phyloP scores from a whole-genome alignment of 64 coral and sea anemone species.

The Stichodactyla helianthus region DNA sequence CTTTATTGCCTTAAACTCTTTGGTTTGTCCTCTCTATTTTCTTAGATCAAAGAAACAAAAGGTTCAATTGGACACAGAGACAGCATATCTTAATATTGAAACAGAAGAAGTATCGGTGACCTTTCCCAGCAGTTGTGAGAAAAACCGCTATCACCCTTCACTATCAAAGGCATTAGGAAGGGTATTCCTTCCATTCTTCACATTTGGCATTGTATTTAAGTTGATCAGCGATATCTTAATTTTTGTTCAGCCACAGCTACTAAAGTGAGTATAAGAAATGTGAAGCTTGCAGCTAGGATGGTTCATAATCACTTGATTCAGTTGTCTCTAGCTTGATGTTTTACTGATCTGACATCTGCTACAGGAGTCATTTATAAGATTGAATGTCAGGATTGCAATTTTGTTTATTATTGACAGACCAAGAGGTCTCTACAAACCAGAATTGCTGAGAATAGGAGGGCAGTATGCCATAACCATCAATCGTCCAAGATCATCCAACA shows the following conservation, averaged over 20 bases:
- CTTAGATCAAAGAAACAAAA: slow-evolving; percentile 10
- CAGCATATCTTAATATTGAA: background rate
- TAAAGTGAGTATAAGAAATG: slow-evolving; percentile 22
- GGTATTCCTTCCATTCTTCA: slow-evolving; percentile 52
- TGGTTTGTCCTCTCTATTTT: background rate
- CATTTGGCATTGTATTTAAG: slow-evolving; percentile 35
- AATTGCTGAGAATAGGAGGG: no score
- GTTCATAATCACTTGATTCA: no score
- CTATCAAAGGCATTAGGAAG: slow-evolving; percentile 41
- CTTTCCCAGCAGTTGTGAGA: background rate
- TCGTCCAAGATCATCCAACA: no score
- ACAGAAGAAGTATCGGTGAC: slow-evolving; percentile 4
- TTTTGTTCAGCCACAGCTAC: slow-evolving; percentile 52
- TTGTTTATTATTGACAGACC: no score
- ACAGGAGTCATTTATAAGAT: no score
- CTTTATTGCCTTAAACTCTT: no score
- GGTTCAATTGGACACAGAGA: background rate
- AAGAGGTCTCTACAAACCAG: no score
- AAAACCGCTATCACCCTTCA: slow-evolving; percentile 24
- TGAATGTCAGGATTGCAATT: no score
- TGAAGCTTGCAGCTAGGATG: no score
- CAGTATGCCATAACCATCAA: no score
- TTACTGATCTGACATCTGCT: no score
- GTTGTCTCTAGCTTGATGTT: no score
- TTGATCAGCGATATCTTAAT: slow-evolving; percentile 34